These are phyloP conservation scores for Lethenteron reissneri DNA, from an alignment of 2,113 vertebrate species.

Conservation along the genomic window DNA sequence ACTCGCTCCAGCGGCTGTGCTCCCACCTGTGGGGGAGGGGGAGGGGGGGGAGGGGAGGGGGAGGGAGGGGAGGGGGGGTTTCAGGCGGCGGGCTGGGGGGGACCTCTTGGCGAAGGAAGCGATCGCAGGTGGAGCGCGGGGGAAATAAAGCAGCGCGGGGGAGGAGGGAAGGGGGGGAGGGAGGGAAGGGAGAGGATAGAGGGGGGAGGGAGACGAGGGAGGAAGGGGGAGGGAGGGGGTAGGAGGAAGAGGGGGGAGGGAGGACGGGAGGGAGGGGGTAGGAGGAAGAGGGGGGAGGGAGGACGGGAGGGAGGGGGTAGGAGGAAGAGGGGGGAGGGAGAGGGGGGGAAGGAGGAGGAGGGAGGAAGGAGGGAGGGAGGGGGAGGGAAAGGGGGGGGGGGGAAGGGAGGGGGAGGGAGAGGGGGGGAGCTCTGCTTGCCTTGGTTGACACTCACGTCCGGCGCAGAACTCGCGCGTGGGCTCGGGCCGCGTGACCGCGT, in stretches of 20 bases:
- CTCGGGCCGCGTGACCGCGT: constrained; percentile 44
- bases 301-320: not conserved
- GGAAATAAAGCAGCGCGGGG: not conserved
- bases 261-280: no score
- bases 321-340: not conserved
- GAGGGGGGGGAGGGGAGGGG: not conserved
- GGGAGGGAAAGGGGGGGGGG: not conserved
- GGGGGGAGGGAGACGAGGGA: no score
- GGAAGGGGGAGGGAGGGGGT: no score
- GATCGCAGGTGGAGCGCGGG: not conserved
- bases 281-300: no score
- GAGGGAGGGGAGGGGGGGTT: not conserved
- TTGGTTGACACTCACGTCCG: constrained; percentile 51
- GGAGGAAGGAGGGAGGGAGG: not conserved
- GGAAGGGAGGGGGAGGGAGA: not conserved
- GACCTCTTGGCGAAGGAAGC: not conserved
- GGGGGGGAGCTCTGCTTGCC: constrained; percentile 21
- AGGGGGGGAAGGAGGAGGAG: not conserved
- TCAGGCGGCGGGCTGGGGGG: not conserved
- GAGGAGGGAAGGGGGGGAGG: not conserved
- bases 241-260: no score
- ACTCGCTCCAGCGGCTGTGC: constrained; percentile 60
- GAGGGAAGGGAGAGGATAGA: no score
- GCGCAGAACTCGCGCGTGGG: constrained; percentile 53
- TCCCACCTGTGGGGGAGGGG: constrained; percentile 35